These are phyloP conservation scores for Petrolisthes manimaculis DNA, from an alignment of 2,888 invertebrate genomes.

Conservation along the genomic window DNA sequence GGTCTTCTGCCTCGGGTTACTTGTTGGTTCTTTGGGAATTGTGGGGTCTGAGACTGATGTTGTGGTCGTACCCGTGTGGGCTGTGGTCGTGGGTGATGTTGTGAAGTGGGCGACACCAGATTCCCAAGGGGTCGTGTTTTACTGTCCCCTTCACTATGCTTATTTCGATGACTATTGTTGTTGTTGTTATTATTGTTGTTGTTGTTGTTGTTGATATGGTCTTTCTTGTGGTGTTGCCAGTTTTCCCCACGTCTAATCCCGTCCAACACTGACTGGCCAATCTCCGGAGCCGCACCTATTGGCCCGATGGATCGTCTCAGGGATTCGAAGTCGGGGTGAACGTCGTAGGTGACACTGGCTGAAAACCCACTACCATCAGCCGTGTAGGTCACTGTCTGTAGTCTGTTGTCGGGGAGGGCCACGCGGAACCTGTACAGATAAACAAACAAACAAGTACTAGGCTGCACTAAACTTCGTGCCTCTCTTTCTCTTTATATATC, in stretches of 20 bases:
- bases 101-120: not conserved
- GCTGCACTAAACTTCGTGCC: too few species aligned
- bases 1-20: not conserved
- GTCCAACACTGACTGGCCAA: constrained; percentile 34
- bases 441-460: too few species aligned
- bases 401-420: constrained; percentile 51
- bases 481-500: too few species aligned
- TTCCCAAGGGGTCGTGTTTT: not conserved
- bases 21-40: too few species aligned
- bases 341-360: constrained; percentile 41
- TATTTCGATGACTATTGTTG: too few species aligned
- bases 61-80: not conserved
- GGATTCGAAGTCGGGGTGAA: constrained; percentile 33
- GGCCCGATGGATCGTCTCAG: constrained; percentile 44
- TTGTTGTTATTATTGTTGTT: not conserved
- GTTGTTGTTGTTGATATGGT: not conserved
- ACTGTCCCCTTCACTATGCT: too few species aligned
- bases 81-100: not conserved
- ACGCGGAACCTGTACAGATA: constrained; percentile 46
- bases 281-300: constrained; percentile 33
- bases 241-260: constrained; percentile 32
- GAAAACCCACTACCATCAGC: constrained; percentile 36
- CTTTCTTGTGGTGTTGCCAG: constrained; percentile 26
- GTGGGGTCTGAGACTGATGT: not conserved
- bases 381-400: constrained; percentile 47